These are phyloP conservation scores for Enteromius afrohamiltoni DNA, from an alignment of 2,797 vertebrate species.

Conservation along the genomic window DNA sequence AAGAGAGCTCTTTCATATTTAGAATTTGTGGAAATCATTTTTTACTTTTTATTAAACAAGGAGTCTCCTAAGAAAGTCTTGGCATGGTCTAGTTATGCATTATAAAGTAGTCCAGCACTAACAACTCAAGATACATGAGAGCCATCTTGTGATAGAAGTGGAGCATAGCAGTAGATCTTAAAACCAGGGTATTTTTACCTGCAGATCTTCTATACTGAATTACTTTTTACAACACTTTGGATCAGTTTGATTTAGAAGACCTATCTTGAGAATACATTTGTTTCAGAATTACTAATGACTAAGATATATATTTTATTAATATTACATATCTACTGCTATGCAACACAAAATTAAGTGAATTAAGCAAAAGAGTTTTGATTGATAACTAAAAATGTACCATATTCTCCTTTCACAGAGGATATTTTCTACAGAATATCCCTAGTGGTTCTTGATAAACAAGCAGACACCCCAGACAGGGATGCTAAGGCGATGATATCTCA, in stretches of 20 bases:
- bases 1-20: neutral
- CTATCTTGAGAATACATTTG: neutral
- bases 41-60: conserved; percentile 4
- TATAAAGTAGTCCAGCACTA: conserved; percentile 61
- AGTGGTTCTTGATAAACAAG: conserved; percentile 69
- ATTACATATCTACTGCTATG: conserved; percentile 69
- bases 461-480: conserved; percentile 59
- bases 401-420: conserved; percentile 79
- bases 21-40: neutral
- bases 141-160: conserved; percentile 71
- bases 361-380: neutral
- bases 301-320: neutral
- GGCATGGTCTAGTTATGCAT: conserved; percentile 56
- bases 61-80: conserved; percentile 68
- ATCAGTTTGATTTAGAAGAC: neutral
- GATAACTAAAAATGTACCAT: conserved; percentile 11
- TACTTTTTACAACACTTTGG: neutral
- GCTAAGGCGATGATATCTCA: conserved; percentile 74
- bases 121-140: conserved; percentile 54
- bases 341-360: conserved; percentile 54
- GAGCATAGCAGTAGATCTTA: conserved; percentile 72
- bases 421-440: conserved; percentile 85
- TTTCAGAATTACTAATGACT: neutral
- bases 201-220: conserved; percentile 1
- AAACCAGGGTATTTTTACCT: neutral